Evolutionary conservation across 2,888 invertebrate genomes (phyloP).

Genomic region (Chironomus riparius): DNA sequence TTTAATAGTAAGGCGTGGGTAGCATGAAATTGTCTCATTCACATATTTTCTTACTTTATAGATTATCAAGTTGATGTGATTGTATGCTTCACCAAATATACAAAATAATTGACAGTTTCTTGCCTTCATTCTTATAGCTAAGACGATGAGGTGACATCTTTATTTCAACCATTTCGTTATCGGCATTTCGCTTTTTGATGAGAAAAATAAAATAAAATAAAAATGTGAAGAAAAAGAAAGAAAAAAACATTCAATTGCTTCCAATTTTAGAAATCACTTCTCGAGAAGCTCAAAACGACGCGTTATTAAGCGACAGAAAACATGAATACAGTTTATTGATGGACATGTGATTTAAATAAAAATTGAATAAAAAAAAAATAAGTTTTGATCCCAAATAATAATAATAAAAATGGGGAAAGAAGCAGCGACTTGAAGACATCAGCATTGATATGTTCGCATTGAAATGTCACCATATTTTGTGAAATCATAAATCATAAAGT

Average conservation of each 20-base stretch:
- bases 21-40: neutral
- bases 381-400: neutral
- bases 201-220: neutral
- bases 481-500: constrained; percentile 19
- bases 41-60: neutral
- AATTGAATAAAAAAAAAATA: neutral
- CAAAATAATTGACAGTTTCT: constrained; percentile 18
- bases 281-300: neutral
- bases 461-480: constrained; percentile 10
- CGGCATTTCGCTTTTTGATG: neutral
- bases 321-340: neutral
- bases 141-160: constrained; percentile 21
- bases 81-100: neutral
- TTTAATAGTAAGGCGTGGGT: constrained; percentile 9
- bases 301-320: neutral
- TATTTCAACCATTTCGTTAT: constrained; percentile 17
- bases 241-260: constrained; percentile 7
- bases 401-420: neutral
- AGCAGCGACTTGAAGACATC: neutral
- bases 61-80: neutral
- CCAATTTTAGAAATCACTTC: constrained; percentile 20
- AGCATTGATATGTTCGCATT: neutral
- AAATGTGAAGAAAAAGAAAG: neutral
- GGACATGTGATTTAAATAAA: constrained; percentile 5
- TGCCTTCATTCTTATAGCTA: neutral